A percentile compares a stretch with the other conserved stretches of the same genome.
phyloP scores from a whole-genome alignment of 2,797 vertebrate genomes.

The Smutsia gigantea region DNA sequence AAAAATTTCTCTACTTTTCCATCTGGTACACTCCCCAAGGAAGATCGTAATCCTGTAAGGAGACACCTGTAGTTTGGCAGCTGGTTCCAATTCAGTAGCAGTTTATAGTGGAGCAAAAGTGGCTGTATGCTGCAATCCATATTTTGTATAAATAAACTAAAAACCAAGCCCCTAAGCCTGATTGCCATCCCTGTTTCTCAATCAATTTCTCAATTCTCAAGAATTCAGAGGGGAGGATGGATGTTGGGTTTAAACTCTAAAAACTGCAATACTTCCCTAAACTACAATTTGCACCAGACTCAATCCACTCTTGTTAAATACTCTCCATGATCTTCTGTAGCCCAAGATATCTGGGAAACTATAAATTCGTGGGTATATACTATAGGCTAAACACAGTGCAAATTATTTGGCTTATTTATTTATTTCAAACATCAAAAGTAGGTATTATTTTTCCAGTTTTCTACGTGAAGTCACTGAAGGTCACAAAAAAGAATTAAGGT shows the following conservation, averaged over 20 bases:
- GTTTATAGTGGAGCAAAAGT: neutral
- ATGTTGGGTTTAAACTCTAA: neutral
- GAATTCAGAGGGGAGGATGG: neutral
- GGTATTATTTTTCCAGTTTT: neutral
- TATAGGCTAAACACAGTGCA: neutral
- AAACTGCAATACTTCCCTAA: neutral
- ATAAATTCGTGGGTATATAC: neutral
- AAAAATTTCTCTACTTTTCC: neutral
- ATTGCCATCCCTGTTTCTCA: neutral
- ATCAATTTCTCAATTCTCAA: neutral
- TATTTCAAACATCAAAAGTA: neutral
- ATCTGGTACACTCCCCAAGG: neutral
- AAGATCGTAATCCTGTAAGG: neutral
- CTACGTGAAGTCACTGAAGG: neutral
- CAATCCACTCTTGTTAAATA: neutral
- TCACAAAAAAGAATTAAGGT: neutral
- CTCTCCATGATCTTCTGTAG: neutral
- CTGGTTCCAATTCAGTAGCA: neutral
- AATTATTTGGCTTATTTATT: neutral
- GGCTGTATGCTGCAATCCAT: neutral
- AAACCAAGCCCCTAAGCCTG: neutral
- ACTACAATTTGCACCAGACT: neutral
- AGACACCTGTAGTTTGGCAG: neutral
- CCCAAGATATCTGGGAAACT: neutral
- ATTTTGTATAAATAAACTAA: neutral